phyloP scores from a whole-genome alignment of 1,140 invertebrate species.

The Laupala kohalensis region DNA sequence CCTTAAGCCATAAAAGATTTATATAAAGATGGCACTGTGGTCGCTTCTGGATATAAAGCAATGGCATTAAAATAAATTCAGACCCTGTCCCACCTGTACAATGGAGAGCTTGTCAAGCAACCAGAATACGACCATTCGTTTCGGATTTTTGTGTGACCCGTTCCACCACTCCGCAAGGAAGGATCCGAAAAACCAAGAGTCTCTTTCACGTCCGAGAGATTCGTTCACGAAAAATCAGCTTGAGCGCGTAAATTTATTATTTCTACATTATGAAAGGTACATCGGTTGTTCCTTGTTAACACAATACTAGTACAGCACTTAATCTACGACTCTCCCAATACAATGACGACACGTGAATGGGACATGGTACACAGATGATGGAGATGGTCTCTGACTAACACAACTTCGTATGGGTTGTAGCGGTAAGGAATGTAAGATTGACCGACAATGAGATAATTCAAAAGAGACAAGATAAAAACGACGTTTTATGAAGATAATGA shows the following conservation, averaged over 20 bases:
- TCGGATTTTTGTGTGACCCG: background rate
- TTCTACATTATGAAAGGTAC: background rate
- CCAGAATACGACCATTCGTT: background rate
- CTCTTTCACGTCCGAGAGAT: background rate
- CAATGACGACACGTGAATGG: too few species aligned
- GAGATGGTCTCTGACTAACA: too few species aligned
- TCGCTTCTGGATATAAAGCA: background rate
- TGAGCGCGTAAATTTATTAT: background rate
- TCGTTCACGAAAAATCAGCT: background rate
- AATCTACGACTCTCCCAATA: too few species aligned
- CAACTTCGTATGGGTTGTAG: too few species aligned
- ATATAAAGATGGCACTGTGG: background rate
- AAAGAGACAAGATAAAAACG: too few species aligned
- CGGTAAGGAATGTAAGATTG: too few species aligned
- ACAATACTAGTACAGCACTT: background rate
- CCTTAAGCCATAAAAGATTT: background rate
- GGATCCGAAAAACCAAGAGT: background rate
- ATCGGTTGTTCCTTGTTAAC: background rate
- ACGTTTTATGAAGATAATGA: too few species aligned
- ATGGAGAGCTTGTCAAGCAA: background rate
- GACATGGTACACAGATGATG: too few species aligned
- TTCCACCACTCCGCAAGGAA: background rate
- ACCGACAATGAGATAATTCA: too few species aligned
- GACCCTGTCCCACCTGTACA: background rate
- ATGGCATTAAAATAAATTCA: background rate